Base-by-base conservation (phyloP, 2,888 invertebrate genomes). In the Nemotelus nigrinus region DNA sequence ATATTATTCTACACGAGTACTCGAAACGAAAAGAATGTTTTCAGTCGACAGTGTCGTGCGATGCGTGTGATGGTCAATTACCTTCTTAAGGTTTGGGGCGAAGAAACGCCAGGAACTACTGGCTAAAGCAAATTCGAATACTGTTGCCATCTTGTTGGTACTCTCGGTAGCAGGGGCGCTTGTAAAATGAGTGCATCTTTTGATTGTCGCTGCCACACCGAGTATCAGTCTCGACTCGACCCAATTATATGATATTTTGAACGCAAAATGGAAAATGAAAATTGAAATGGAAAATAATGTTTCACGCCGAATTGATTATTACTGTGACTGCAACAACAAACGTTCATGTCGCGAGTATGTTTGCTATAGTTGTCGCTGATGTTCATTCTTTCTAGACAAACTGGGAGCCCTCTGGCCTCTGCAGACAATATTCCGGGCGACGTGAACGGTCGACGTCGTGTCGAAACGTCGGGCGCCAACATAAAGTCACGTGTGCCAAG, bases 401-500 rank as follows among this genome's bases (percentile, higher is more conserved):
- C 58, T 72, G 75, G 63, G 58, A 53, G 25, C 50, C 64, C n/a
- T 44, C 44, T 72, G 25, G 43, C 64, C n/a, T 44, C 44, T 72
- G 60, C 65, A 76, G 76, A 76, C 76, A 65, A 76, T 53, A 65
- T 55, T 65, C 60, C 65, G n/a, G 76, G 76, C 76, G 76, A 76
- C 76, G 72, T 2, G 41, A 47, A 70, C 47, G 70, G 70, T 53
- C 70, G 70, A 43, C 55, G 67, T 76, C 65, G 65, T 76, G 44
- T 57, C 67, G 55, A 55, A 25, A 65, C 50, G 76, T 76, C 76
- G 76, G 76, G 76, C 76, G 76, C 76, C 76, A 76, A 57, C 45
- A 55, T 65, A 55, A 76, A 76, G 67, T 76, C 76, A 76, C 67
- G 76, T 76, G 76, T 67, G 76, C 76, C 76, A 76, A 57, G 55